phyloP scores from a whole-genome alignment of 2,113 vertebrate genomes.

The Panthera leo region DNA sequence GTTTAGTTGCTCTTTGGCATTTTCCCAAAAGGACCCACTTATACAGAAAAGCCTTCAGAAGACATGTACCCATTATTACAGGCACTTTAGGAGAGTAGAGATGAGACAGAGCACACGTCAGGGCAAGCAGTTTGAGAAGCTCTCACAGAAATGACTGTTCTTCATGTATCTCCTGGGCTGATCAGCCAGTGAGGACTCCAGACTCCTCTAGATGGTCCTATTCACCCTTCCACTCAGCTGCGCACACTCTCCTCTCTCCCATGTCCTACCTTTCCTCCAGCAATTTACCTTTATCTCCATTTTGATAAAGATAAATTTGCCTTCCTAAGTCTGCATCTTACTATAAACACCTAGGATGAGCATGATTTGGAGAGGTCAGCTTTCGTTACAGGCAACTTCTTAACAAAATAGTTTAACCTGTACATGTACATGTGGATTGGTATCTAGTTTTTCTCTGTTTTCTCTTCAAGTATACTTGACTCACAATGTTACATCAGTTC shows the following conservation, averaged over 20 bases:
- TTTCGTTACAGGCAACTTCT: not conserved
- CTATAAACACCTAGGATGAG: not conserved
- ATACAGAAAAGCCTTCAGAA: not conserved
- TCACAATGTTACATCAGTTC: not conserved
- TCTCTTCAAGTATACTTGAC: not conserved
- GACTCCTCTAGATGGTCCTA: not conserved
- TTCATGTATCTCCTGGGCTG: not conserved
- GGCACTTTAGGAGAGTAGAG: not conserved
- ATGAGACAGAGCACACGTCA: not conserved
- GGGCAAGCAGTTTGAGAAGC: not conserved
- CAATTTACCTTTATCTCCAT: not conserved
- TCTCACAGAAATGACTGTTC: not conserved
- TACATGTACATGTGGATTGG: not conserved
- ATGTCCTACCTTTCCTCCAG: not conserved
- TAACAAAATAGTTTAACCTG: not conserved
- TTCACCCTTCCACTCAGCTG: not conserved
- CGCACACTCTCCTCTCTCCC: not conserved
- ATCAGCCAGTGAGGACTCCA: not conserved
- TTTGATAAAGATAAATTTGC: not conserved
- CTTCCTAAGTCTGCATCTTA: not conserved
- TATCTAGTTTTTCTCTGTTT: not conserved
- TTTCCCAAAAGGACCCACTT: not conserved
- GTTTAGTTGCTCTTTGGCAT: not conserved
- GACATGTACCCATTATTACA: not conserved
- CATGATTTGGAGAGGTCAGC: not conserved